phyloP scores from a whole-genome alignment of 1,140 invertebrate genomes.

The Eciton burchellii region DNA sequence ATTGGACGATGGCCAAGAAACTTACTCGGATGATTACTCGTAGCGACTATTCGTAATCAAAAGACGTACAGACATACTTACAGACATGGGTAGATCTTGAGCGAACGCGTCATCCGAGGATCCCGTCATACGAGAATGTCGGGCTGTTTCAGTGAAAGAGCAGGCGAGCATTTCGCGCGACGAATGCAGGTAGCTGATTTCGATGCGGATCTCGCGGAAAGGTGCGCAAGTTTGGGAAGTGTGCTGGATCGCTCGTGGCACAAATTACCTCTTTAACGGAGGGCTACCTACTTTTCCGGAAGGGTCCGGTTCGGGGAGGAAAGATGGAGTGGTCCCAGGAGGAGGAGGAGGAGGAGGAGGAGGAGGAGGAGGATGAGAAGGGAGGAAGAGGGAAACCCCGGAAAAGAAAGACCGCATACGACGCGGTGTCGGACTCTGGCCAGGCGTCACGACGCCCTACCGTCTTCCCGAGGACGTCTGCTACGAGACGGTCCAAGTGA shows the following conservation, averaged over 20 bases:
- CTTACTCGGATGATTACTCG: too few species aligned
- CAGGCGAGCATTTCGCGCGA: background rate
- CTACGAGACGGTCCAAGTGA: constrained; percentile 70
- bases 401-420: constrained; percentile 73
- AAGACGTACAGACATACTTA: too few species aligned
- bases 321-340: constrained; percentile 79
- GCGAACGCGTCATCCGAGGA: too few species aligned
- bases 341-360: constrained; percentile 45
- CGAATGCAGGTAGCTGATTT: constrained; percentile 9
- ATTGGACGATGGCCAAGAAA: too few species aligned
- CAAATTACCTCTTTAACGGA: constrained; percentile 81
- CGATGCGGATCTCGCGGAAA: constrained; percentile 23
- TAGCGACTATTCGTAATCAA: too few species aligned
- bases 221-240: constrained; percentile 62
- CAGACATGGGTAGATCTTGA: too few species aligned
- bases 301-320: constrained; percentile 65
- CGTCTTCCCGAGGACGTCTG: constrained; percentile 57
- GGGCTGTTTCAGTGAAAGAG: too few species aligned
- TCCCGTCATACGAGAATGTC: too few species aligned
- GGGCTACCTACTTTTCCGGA: constrained; percentile 71
- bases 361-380: constrained; percentile 15
- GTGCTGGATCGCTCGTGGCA: constrained; percentile 71
- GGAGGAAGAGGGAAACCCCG: constrained; percentile 1
- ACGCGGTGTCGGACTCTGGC: constrained; percentile 54
- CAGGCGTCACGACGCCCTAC: constrained; percentile 61